Evolutionary conservation across 1,140 invertebrate species (phyloP).

Genomic region (Brachystomella parvula): DNA sequence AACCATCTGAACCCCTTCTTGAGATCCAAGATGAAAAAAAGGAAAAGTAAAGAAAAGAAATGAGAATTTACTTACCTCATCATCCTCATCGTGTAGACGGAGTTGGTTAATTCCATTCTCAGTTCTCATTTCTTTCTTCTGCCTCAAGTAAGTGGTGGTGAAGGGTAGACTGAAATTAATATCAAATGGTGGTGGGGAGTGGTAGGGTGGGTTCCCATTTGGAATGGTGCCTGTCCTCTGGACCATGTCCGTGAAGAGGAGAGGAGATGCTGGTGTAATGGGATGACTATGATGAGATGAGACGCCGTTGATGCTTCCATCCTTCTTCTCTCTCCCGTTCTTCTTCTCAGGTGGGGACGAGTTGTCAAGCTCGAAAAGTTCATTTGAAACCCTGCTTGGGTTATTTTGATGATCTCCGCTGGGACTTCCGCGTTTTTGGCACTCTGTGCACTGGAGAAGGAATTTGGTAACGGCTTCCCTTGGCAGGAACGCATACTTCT

Average conservation of each 20-base stretch:
- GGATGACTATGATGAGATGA: neutral
- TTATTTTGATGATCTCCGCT: constrained; percentile 39
- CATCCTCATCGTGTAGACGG: constrained; percentile 9
- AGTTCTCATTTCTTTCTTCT: constrained; percentile 18
- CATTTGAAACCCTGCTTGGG: constrained; percentile 21
- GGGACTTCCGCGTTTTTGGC: constrained; percentile 75
- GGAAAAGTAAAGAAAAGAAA: constrained; percentile 13
- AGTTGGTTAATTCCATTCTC: constrained; percentile 15
- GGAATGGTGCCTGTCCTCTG: too few species aligned
- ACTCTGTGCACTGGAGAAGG: constrained; percentile 84
- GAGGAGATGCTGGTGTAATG: neutral
- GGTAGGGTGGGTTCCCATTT: too few species aligned
- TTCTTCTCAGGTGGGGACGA: constrained; percentile 26
- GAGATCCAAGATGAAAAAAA: neutral
- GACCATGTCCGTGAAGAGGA: too few species aligned
- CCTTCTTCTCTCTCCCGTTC: neutral
- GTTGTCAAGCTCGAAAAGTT: constrained; percentile 24
- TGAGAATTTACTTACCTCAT: constrained; percentile 26
- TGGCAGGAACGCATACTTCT: constrained; percentile 88
- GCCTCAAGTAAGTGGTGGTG: constrained; percentile 72
- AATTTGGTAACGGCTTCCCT: constrained; percentile 91
- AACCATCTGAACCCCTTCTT: too few species aligned
- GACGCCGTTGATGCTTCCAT: neutral
- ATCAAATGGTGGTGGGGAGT: constrained; percentile 42
- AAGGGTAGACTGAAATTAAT: constrained; percentile 75